Base-by-base conservation (phyloP, 1,140 invertebrate genomes). In the Megalopta genalis region DNA sequence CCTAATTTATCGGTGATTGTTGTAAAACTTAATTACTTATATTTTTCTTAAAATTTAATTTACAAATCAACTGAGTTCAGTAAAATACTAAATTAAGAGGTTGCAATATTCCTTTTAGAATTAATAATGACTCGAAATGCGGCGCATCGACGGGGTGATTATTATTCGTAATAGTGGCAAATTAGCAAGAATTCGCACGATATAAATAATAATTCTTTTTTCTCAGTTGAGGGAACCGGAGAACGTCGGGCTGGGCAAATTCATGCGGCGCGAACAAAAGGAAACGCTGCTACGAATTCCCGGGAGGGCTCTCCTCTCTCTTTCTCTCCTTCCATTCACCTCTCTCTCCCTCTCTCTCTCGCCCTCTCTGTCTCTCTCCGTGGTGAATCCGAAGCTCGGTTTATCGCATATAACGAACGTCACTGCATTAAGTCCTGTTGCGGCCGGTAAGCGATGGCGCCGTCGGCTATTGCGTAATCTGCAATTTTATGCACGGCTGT, bases 391-490 rank as follows among this genome's bases (percentile, higher is more conserved):
- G 83, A 82, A 85, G 83, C 75, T 70, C 80, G 84, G 69, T 86
- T 86, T 86, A 86, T 86, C 85, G 70, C 72, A 65, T 59, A 65
- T 81, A 85, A 82, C 84, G 77, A 86, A 86, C 84, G 81, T 86
- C 85, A 86, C 84, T 86, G 84, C 39, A 86, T 83, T 86, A 86
- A 86, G 77, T 72, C 66, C 66, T 63, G 81, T 77, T 76, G 80
- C 84, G 49, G 59, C 60, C 46, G 79, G 84, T 86, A 86, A 86
- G 84, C 81, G 84, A 86, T 83, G 82, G 84, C 69, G 85, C 85
- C 73, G 46, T 69, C 60, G 84, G 85, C 85, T 86, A 86, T 86
- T 86, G 81, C 79, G 72, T 86, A 86, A 86, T 86, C 85, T 86
- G 78, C 81, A 86, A 86, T 86, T 86, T 86, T 86, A 83, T 82